A percentile compares a stretch with the other conserved stretches of the same genome.
Conservation (phyloP, 37 sponge, comb jelly and placozoan genomes). For the Axinella damicornis region DNA sequence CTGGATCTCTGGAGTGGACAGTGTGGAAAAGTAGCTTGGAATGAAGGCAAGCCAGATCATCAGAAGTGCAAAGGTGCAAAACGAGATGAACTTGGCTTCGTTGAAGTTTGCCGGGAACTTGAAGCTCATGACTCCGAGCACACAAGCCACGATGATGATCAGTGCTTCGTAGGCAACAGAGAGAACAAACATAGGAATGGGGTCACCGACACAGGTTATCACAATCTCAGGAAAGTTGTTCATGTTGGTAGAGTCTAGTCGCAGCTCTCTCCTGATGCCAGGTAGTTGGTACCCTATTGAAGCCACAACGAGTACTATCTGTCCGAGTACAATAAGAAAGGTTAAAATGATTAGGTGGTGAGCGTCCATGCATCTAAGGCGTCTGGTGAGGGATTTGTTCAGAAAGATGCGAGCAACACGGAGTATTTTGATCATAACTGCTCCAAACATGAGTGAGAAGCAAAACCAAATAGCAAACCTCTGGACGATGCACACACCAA, state of each 20-base stretch:
- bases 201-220: conserved; percentile 23
- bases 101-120: conserved; percentile 72
- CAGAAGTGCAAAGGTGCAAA: conserved; percentile 49
- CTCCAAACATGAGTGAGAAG: conserved; percentile 63
- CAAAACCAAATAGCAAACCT: conserved; percentile 59
- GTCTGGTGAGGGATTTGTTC: conserved; percentile 4
- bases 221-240: conserved; percentile 30
- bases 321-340: conserved; percentile 36
- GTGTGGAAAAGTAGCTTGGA: conserved; percentile 43
- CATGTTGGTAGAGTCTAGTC: background rate
- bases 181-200: conserved; percentile 18
- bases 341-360: conserved; percentile 62
- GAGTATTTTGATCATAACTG: conserved; percentile 72
- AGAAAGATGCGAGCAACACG: conserved; percentile 65
- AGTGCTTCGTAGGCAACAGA: conserved; percentile 30
- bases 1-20: background rate
- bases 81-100: conserved; percentile 57
- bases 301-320: conserved; percentile 40
- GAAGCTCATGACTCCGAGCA: conserved; percentile 51
- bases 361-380: background rate
- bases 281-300: conserved; percentile 32
- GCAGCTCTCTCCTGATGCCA: background rate
- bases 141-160: conserved; percentile 38
- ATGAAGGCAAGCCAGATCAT: conserved; percentile 63
- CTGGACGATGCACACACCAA: conserved; percentile 45